Evolutionary conservation across 2,113 vertebrate species (phyloP), one percentile per base, ranked within the genome.

Genomic region (Macquaria australasica): DNA sequence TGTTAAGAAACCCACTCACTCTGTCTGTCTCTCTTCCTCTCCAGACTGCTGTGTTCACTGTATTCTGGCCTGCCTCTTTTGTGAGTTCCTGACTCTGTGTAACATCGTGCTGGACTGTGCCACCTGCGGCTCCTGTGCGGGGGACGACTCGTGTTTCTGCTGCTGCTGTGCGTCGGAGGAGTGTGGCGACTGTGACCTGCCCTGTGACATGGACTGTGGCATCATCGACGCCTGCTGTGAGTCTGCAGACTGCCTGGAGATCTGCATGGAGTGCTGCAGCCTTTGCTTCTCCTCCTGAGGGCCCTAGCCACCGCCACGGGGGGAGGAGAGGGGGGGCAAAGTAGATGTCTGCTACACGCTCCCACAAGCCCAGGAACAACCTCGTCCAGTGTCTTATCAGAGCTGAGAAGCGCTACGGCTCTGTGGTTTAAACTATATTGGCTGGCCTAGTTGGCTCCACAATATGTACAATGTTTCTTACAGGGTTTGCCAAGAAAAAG

Each of bases 191-290:
- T 99, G 98, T 56, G 98, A 98, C 93, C 97, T 99, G 91, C 98
- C 98, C 85, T 99, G 98, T 68, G 98, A 98, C 96, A 97, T 98
- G 96, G 98, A 99, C 97, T 99, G 98, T 69, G 98, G 98, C 94
- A 99, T 99, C 95, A 96, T 99, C 51, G 98, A 99, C 55, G 98
- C 98, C 86, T 99, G 98, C 96, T 99, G 98, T 73, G 98, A 99
- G 96, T 99, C 98, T 0, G 98, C 98, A 1, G 98, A 99, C 96
- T 99, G 98, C 95, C 96, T 99, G 89, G 98, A 99, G 96, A 99
- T 99, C 95, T 99, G 98, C 93, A 99, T 99, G 98, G 98, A 99
- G 95, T 99, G 98, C 95, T 99, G 98, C 4, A 98, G 98, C 68
- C 97, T 99, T 82, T 99, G 98, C 95, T 99, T 99, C 95, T 99